A percentile compares a stretch with the other conserved stretches of the same genome.
Evolutionary conservation across 1,140 invertebrate genomes (phyloP).

Genomic region (fruit fly (Drosophila melanogaster)): DNA sequence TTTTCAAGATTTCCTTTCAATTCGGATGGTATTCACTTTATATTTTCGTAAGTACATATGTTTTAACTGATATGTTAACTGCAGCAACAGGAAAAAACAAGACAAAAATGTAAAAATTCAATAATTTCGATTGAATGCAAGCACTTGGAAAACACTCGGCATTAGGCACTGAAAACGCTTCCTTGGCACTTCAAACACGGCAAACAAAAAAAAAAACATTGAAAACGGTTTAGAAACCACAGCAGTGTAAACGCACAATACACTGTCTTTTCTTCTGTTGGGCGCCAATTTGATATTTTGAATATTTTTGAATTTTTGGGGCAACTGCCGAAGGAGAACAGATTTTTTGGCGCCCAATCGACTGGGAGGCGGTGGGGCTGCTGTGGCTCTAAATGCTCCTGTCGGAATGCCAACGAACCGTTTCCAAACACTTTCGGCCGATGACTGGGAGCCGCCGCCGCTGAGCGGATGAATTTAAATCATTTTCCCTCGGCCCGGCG

Average conservation of each 20-base stretch:
- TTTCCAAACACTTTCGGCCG: slow-evolving; percentile 45
- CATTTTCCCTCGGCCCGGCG: slow-evolving; percentile 9
- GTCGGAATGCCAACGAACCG: slow-evolving; percentile 57
- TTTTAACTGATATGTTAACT: slow-evolving; percentile 32
- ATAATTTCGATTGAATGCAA: not conserved
- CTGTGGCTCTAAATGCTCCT: slow-evolving; percentile 5
- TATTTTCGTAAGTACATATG: slow-evolving; percentile 9
- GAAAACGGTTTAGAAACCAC: not conserved
- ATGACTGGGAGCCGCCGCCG: slow-evolving; percentile 37
- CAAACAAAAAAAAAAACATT: slow-evolving; percentile 7
- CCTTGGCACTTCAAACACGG: slow-evolving; percentile 20
- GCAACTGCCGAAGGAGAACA: not conserved
- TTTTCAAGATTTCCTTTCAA: slow-evolving; percentile 7
- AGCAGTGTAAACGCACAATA: not conserved
- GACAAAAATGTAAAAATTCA: not conserved
- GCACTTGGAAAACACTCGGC: slow-evolving; percentile 1
- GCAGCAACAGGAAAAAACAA: slow-evolving; percentile 22
- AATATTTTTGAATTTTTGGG: not conserved
- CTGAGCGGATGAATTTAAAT: slow-evolving; percentile 24
- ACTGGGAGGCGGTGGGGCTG: slow-evolving; percentile 1
- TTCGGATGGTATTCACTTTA: slow-evolving; percentile 9
- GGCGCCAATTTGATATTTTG: not conserved
- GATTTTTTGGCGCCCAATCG: not conserved
- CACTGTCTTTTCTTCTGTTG: not conserved
- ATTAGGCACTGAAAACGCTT: slow-evolving; percentile 15